phyloP scores from a whole-genome alignment of 2,797 vertebrate genomes.

The Xenopus petersii region DNA sequence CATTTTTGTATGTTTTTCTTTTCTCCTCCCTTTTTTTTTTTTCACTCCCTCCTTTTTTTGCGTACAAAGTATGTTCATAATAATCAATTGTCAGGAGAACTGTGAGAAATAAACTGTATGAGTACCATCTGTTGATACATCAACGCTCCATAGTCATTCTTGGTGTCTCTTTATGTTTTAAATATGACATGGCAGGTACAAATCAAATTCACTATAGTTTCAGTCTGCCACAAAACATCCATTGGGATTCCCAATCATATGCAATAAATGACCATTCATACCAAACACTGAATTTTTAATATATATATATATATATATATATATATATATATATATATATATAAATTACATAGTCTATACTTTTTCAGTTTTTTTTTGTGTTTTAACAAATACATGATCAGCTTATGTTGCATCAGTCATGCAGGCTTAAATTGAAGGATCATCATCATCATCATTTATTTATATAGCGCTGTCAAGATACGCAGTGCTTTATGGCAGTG shows the following conservation, averaged over 20 bases:
- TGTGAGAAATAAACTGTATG: slow-evolving; percentile 98
- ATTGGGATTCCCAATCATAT: too few relatives aligned
- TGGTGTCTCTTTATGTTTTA: slow-evolving; percentile 10
- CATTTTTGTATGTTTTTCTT: slow-evolving; percentile 88
- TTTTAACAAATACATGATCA: slow-evolving; percentile 1
- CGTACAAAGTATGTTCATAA: slow-evolving; percentile 99
- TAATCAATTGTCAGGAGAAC: slow-evolving; percentile 95
- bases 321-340: neutral
- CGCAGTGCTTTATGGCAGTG: too few relatives aligned
- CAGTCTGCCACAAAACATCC: neutral
- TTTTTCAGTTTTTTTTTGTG: neutral
- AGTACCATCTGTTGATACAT: slow-evolving; percentile 89
- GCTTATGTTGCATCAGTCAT: slow-evolving; percentile 21
- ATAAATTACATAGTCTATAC: slow-evolving; percentile 1
- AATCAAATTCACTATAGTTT: slow-evolving; percentile 1
- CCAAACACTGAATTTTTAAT: slow-evolving; percentile 22
- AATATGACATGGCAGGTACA: neutral
- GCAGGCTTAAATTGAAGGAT: slow-evolving; percentile 9
- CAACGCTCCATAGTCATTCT: slow-evolving; percentile 27
- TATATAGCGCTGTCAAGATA: too few relatives aligned
- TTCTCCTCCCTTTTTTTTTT: slow-evolving; percentile 44
- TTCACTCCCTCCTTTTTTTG: slow-evolving; percentile 69
- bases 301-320: slow-evolving; percentile 5
- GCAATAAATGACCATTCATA: slow-evolving; percentile 25
- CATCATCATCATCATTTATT: too few relatives aligned